phyloP scores from a whole-genome alignment of 2,888 invertebrate species.

The Griposia aprilina region DNA sequence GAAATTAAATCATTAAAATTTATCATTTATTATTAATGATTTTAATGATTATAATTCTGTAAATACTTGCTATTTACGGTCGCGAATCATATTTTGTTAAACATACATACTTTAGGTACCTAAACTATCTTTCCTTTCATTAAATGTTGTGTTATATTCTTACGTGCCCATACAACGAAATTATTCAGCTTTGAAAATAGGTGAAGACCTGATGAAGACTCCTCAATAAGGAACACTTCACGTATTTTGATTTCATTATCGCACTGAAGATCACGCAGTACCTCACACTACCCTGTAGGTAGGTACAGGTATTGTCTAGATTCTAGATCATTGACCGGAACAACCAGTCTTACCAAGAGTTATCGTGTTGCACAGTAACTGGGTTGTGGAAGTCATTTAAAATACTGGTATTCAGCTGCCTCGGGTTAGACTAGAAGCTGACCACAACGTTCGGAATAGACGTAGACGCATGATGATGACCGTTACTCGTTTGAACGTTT shows the following conservation, averaged over 20 bases:
- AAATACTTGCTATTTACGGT: too few relatives aligned
- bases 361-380: background rate
- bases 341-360: background rate
- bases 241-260: background rate
- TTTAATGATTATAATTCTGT: too few relatives aligned
- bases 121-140: too few relatives aligned
- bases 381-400: background rate
- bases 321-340: background rate
- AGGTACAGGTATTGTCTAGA: background rate
- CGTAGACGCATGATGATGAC: too few relatives aligned
- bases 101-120: too few relatives aligned
- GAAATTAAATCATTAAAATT: too few relatives aligned
- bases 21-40: too few relatives aligned
- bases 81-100: too few relatives aligned
- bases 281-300: background rate
- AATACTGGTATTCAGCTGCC: background rate
- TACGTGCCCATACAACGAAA: background rate
- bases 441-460: background rate
- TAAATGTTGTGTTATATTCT: too few relatives aligned
- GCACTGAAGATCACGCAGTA: background rate
- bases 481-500: background rate
- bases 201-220: background rate
- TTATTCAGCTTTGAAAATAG: background rate
- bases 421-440: background rate
- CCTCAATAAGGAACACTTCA: too few relatives aligned